phyloP scores from a whole-genome alignment of 37 sponge, comb jelly and placozoan species.

The Sycon ciliatum region DNA sequence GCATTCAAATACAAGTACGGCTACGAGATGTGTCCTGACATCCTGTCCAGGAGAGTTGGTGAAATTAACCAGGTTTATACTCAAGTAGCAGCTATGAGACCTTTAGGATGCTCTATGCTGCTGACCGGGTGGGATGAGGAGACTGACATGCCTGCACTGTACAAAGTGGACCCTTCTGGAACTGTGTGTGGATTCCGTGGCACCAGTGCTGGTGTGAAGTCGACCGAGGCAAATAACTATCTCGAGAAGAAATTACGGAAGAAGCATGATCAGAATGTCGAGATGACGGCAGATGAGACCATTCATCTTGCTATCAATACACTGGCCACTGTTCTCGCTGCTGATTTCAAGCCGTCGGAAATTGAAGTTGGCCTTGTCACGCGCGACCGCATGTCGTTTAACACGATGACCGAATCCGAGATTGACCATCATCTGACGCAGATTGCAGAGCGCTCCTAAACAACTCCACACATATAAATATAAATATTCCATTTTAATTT shows the following conservation, averaged over 20 bases:
- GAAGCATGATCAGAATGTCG: slow-evolving; percentile 44
- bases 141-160: slow-evolving; percentile 73
- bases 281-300: slow-evolving; percentile 5
- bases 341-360: slow-evolving; percentile 88
- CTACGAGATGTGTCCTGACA: slow-evolving; percentile 88
- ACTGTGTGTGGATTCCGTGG: slow-evolving; percentile 97
- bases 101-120: slow-evolving; percentile 93
- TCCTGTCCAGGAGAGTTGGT: slow-evolving; percentile 78
- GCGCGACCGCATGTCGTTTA: no score
- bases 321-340: slow-evolving; percentile 66
- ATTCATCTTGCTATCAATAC: slow-evolving; percentile 71
- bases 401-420: slow-evolving; percentile 62
- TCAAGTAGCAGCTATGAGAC: slow-evolving; percentile 89
- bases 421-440: slow-evolving; percentile 75
- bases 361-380: slow-evolving; percentile 92
- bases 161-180: slow-evolving; percentile 96
- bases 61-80: slow-evolving; percentile 90
- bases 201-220: slow-evolving; percentile 86
- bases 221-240: slow-evolving; percentile 92
- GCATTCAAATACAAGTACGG: slow-evolving; percentile 81
- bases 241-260: slow-evolving; percentile 96
- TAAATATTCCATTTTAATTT: no score
- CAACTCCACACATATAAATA: no score
- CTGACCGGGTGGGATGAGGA: slow-evolving; percentile 68
- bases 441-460: slow-evolving; percentile 80